Conservation (phyloP, 2,888 invertebrate genomes). For the Caenorhabditis wallacei region DNA sequence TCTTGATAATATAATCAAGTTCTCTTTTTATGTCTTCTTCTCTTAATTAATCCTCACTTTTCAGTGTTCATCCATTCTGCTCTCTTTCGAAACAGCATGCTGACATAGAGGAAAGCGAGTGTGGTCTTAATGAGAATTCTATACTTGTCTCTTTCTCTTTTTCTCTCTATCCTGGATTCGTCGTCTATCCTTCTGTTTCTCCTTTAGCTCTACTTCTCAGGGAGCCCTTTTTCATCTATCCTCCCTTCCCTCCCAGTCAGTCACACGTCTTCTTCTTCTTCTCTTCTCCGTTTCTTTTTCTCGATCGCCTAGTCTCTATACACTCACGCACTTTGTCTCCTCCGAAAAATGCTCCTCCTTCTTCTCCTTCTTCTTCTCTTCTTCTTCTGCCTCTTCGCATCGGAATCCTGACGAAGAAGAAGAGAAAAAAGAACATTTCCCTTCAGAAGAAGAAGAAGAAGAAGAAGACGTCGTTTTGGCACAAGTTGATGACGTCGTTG, state of each 20-base stretch:
- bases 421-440: slow-evolving; percentile 9
- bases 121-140: slow-evolving; percentile 64
- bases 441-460: background rate
- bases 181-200: slow-evolving; percentile 15
- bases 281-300: slow-evolving; percentile 4
- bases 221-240: slow-evolving; percentile 1
- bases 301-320: slow-evolving; percentile 28
- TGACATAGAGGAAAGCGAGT: slow-evolving; percentile 16
- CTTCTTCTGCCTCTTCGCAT: background rate
- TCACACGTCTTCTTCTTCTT: slow-evolving; percentile 8
- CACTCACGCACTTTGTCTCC: slow-evolving; percentile 30
- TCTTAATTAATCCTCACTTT: background rate
- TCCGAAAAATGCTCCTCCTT: background rate
- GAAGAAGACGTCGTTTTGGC: slow-evolving; percentile 42
- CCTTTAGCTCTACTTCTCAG: slow-evolving; percentile 6
- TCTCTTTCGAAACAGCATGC: background rate
- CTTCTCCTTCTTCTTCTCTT: background rate
- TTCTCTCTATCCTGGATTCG: slow-evolving; percentile 35
- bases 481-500: slow-evolving; percentile 64
- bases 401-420: slow-evolving; percentile 9
- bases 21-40: slow-evolving; percentile 28
- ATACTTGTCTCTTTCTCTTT: slow-evolving; percentile 22
- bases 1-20: too few relatives aligned
- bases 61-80: slow-evolving; percentile 16
- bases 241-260: too few relatives aligned